Percentiles rank a stretch among this genome's conserved stretches.
These are phyloP conservation scores for Melanogrammus aeglefinus DNA, from an alignment of 2,797 vertebrate genomes.

Conservation along the genomic window DNA sequence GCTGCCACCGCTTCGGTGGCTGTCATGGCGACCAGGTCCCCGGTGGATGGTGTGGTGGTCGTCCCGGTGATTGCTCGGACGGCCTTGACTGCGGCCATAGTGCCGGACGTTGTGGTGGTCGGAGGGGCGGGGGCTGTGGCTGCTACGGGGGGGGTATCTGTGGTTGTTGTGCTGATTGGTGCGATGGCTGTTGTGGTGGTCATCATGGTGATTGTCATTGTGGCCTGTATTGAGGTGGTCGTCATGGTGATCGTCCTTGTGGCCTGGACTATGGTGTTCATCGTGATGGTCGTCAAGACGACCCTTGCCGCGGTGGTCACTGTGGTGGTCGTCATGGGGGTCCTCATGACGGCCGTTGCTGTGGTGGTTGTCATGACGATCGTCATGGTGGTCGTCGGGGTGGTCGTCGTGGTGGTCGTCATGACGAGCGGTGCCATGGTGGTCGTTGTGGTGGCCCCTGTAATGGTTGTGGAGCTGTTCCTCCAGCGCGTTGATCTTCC, in stretches of 20 bases:
- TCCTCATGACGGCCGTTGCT: not conserved
- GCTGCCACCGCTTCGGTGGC: constrained; percentile 11
- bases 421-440: constrained; percentile 29
- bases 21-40: not conserved
- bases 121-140: constrained; percentile 12
- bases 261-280: not conserved
- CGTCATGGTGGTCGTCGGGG: constrained; percentile 25
- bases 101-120: constrained; percentile 9
- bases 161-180: not conserved
- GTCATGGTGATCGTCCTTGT: constrained; percentile 19
- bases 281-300: constrained; percentile 20
- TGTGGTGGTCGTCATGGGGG: not conserved
- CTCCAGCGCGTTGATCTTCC: constrained; percentile 78
- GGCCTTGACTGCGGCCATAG: not conserved
- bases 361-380: not conserved
- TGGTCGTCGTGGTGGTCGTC: constrained; percentile 11
- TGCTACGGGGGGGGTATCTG: constrained; percentile 5
- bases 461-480: constrained; percentile 74
- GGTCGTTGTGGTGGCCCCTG: constrained; percentile 39
- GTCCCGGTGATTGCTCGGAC: constrained; percentile 16
- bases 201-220: constrained; percentile 14
- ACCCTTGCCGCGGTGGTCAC: not conserved
- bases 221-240: constrained; percentile 32
- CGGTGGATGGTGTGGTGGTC: not conserved
- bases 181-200: constrained; percentile 10